A percentile compares a stretch with the other conserved stretches of the same genome.
phyloP scores from a whole-genome alignment of 1,140 invertebrate genomes.

The Drosophila setifemur region DNA sequence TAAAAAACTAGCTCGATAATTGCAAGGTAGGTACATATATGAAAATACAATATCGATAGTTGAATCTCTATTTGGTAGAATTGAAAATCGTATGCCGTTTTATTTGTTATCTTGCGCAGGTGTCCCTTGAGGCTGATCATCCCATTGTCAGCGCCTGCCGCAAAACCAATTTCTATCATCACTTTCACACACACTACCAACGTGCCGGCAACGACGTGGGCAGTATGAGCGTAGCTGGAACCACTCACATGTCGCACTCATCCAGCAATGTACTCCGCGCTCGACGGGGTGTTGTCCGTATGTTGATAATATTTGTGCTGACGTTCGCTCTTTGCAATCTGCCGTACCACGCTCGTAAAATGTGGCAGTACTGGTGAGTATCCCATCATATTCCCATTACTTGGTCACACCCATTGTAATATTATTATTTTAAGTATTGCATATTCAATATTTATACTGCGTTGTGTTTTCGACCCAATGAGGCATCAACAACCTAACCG shows the following conservation, averaged over 20 bases:
- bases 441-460: too few species aligned
- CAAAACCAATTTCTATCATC: slow-evolving; percentile 69
- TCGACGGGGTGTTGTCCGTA: slow-evolving; percentile 88
- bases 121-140: slow-evolving; percentile 82
- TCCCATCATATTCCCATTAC: too few species aligned
- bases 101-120: slow-evolving; percentile 60
- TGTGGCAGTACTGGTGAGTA: slow-evolving; percentile 88
- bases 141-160: slow-evolving; percentile 82
- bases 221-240: slow-evolving; percentile 20
- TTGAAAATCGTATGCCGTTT: slow-evolving; percentile 6
- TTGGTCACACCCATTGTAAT: too few species aligned
- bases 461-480: too few species aligned
- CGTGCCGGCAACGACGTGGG: slow-evolving; percentile 43
- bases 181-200: slow-evolving; percentile 57
- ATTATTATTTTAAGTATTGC: too few species aligned
- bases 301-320: slow-evolving; percentile 91
- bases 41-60: too few species aligned
- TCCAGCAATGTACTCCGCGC: slow-evolving; percentile 88
- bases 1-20: slow-evolving; percentile 69
- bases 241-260: slow-evolving; percentile 84
- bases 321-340: slow-evolving; percentile 93
- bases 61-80: not conserved
- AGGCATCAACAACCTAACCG: too few species aligned
- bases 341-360: slow-evolving; percentile 91
- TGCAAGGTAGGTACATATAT: slow-evolving; percentile 62